A percentile compares a stretch with the other conserved stretches of the same genome.
Evolutionary conservation across 2,113 vertebrate genomes (phyloP).

Genomic region (Rattus rattus): DNA sequence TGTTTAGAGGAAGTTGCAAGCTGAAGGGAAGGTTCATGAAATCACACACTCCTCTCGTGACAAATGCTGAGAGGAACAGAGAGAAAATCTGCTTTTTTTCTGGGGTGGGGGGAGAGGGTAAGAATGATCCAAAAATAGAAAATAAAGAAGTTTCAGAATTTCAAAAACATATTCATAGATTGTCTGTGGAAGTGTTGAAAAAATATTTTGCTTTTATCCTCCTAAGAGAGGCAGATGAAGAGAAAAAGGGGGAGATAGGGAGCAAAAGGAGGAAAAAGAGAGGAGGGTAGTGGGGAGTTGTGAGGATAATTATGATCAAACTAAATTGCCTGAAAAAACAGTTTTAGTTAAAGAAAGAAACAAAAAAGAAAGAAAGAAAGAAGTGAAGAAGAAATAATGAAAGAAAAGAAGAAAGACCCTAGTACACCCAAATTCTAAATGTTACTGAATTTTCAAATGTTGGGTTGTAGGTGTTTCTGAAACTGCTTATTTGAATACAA

Average conservation of each 20-base stretch:
- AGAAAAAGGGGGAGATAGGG: not conserved
- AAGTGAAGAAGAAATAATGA: not conserved
- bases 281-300: too few relatives aligned
- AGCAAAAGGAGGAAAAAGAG: not conserved
- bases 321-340: not conserved
- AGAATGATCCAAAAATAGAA: not conserved
- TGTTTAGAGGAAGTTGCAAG: slow-evolving; percentile 61
- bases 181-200: not conserved
- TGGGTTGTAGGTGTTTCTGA: not conserved
- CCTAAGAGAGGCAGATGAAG: not conserved
- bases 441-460: not conserved
- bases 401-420: not conserved
- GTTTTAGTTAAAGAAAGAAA: not conserved
- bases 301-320: not conserved
- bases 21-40: slow-evolving; percentile 41
- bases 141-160: slow-evolving; percentile 26
- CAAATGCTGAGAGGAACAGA: slow-evolving; percentile 30
- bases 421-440: not conserved
- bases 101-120: not conserved
- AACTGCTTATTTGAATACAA: slow-evolving; percentile 3
- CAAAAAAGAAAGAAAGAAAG: not conserved
- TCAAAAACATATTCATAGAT: not conserved
- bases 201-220: not conserved
- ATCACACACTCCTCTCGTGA: not conserved
- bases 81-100: not conserved